Evolutionary conservation across 2,888 invertebrate species (phyloP).

Genomic region (Acleris emargana): DNA sequence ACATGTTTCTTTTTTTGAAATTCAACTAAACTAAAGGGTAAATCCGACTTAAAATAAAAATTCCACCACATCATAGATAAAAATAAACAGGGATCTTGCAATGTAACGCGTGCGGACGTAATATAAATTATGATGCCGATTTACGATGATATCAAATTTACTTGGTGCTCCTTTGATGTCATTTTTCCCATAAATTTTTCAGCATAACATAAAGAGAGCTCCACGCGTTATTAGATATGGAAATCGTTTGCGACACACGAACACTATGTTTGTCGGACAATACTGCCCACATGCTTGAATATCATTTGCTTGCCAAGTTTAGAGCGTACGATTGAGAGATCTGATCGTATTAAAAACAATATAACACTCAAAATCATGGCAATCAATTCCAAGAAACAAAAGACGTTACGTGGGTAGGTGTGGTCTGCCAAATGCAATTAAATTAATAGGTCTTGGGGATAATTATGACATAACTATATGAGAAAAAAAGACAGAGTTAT

Average conservation of each 20-base stretch:
- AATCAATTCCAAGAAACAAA: too few relatives aligned
- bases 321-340: background rate
- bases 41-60: background rate
- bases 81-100: conserved; percentile 29
- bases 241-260: conserved; percentile 60
- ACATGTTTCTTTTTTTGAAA: background rate
- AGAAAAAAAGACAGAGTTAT: too few relatives aligned
- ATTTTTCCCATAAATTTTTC: conserved; percentile 75
- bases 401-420: too few relatives aligned
- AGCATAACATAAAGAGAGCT: conserved; percentile 63
- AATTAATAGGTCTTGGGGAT: too few relatives aligned
- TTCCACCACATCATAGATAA: conserved; percentile 15
- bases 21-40: background rate
- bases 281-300: conserved; percentile 4
- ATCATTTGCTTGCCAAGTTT: background rate
- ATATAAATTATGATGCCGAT: conserved; percentile 49
- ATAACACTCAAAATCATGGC: too few relatives aligned
- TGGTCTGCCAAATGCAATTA: too few relatives aligned
- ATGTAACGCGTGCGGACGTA: conserved; percentile 33
- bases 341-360: too few relatives aligned
- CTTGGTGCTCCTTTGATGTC: conserved; percentile 71
- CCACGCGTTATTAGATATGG: conserved; percentile 66
- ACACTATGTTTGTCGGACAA: background rate
- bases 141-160: conserved; percentile 56
- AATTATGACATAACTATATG: too few relatives aligned